Evolutionary conservation across 1,140 invertebrate species (phyloP).

Genomic region (Drosophila sp.): DNA sequence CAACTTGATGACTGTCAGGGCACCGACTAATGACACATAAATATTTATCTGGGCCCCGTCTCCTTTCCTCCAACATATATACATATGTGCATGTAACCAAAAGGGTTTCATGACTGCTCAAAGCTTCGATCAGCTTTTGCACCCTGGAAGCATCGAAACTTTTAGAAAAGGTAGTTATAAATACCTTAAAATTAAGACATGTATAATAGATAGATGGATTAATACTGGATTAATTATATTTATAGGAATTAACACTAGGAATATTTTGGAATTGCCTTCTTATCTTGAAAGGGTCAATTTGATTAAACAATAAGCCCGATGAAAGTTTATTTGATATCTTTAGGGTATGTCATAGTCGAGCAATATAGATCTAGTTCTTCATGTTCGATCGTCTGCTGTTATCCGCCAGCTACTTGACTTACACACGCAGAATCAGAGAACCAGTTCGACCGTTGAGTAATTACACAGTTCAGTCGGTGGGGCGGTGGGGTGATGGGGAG

Average conservation of each 20-base stretch:
- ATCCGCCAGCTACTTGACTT: slow-evolving; percentile 80
- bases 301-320: no score
- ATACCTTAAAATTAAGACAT: no score
- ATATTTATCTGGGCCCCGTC: slow-evolving; percentile 62
- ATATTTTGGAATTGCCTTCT: no score
- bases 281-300: no score
- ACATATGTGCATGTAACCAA: slow-evolving; percentile 56
- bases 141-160: slow-evolving; percentile 1
- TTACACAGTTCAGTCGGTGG: slow-evolving; percentile 54
- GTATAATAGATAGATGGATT: no score
- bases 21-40: slow-evolving; percentile 77
- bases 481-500: slow-evolving; percentile 4
- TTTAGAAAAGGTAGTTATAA: not conserved
- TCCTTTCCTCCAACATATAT: not conserved
- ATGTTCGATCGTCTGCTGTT: slow-evolving; percentile 58
- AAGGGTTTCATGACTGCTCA: slow-evolving; percentile 67
- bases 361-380: not conserved
- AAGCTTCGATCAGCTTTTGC: slow-evolving; percentile 50
- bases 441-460: slow-evolving; percentile 79
- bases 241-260: no score
- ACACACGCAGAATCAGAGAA: slow-evolving; percentile 73
- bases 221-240: no score
- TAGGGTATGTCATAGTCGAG: not conserved
- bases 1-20: slow-evolving; percentile 62
- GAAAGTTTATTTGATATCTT: not conserved